Base-by-base conservation (phyloP, 2,113 vertebrate genomes). In the Trematocara macrostoma region DNA sequence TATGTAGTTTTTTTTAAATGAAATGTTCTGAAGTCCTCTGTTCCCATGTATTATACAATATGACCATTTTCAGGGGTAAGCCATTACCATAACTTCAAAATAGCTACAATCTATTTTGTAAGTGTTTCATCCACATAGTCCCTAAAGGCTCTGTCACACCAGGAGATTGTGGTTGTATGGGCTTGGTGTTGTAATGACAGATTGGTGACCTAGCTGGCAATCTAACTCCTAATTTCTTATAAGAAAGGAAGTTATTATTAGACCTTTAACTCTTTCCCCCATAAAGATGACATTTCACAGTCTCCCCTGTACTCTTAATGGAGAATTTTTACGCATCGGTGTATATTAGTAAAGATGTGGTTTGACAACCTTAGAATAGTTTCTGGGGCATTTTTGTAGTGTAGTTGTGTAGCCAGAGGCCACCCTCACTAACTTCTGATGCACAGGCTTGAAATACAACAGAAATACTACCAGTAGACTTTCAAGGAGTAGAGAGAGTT, bases 11-110 rank as follows among this genome's bases (percentile, higher is more conserved):
- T 45, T 29, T 29, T 29, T 29, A 29, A 29, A 87, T 79, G 52
- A 80, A 90, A 88, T 55, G 51, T 82, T 82, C 64, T 67, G 84
- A 88, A 80, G 47, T 87, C 26, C 51, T 84, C 18, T 74, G 52
- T 69, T 76, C 12, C 67, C 35, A 20, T 67, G 82, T 76, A 85
- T 16, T 26, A 16, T 47, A 31, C 69, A 29, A 1, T 31, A 42
- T 76, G 81, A 74, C 38, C 14, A 29, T 86, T 69, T 78, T 40
- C 5, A 18, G 53, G 15, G 1, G 7, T 4, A 7, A 53, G 10
- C 61, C 49, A 84, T 84, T 88, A 71, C 53, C 23, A 18, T 42
- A 20, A 64, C 61, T 69, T 14, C 14, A 83, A 82, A 87, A 86
- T 40, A 78, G 57, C 84, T 53, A 3, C 53, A 80, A 31, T 45